Evolutionary conservation across 2,888 invertebrate species (phyloP), one percentile per base, ranked within the genome.

Genomic region (Xestia c-nigrum): DNA sequence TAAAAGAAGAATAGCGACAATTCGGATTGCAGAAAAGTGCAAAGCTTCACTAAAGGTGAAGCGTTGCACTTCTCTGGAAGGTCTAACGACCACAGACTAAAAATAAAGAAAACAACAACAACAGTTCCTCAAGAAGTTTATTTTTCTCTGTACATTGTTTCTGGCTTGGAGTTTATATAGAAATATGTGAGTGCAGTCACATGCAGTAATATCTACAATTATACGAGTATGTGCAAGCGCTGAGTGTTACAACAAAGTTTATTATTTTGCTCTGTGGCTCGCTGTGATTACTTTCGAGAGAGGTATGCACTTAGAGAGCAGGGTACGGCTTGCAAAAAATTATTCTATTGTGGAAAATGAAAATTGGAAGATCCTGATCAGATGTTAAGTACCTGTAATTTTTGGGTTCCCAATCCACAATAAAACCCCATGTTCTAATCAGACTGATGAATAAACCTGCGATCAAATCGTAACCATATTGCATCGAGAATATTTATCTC

Each of bases 231-330:
- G 70, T 68, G 46, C 76, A 69, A 61, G 65, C 72, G 52, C 47
- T 50, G 47, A 68, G 74, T 81, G 74, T 80, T 79, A 75, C 75
- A 65, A 59, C 72, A 83, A 83, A 80, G 76, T 79, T 80, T 86
- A 85, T 85, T 87, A 86, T 88, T 85, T 84, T 82, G 73, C 85
- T 85, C 78, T 80, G 70, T 70, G 76, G 75, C 80, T 78, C 78
- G 79, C 85, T 85, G 87, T 87, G 90, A 92, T 93, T 93, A 91
- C 94, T 94, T 94, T 94, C 94, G 85, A 92, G 90, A 88, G 87
- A 90, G 92, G 91, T 90, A 93, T 92, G 93, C 91, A 88, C 88
- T 89, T 80, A 86, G 87, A 89, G 87, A 88, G 83, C 80, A 83
- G 19, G 21, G 90, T 92, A 93, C 83, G 64, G 92, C 88, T 84